Percentiles rank a stretch among this genome's conserved stretches.
These are phyloP conservation scores for Drosophila neonasuta DNA, from an alignment of 2,888 invertebrate genomes.

Conservation along the genomic window DNA sequence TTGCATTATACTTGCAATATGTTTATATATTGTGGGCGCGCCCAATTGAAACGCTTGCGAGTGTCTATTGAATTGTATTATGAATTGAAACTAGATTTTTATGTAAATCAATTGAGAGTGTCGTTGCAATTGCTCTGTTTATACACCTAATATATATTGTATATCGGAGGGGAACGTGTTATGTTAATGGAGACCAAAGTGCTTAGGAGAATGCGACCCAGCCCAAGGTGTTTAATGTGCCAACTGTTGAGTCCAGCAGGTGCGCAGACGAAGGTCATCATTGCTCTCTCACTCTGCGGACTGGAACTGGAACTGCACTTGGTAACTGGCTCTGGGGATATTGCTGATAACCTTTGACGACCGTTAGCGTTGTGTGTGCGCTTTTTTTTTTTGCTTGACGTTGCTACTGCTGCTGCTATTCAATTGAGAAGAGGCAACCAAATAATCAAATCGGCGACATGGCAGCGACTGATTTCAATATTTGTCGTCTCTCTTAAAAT, in stretches of 20 bases:
- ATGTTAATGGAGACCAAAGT: constrained; percentile 54
- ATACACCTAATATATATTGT: constrained; percentile 1
- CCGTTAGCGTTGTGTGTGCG: constrained; percentile 10
- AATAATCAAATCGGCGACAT: constrained; percentile 52
- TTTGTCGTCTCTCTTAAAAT: constrained; percentile 41
- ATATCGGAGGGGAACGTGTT: constrained; percentile 47
- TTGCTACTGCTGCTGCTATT: constrained; percentile 11
- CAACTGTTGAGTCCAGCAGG: constrained; percentile 48
- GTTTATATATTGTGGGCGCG: constrained; percentile 28
- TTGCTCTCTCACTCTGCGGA: constrained; percentile 10
- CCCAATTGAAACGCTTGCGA: constrained; percentile 13
- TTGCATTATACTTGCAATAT: constrained; percentile 14
- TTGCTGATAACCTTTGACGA: constrained; percentile 49
- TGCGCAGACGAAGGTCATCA: constrained; percentile 51
- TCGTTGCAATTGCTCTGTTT: constrained; percentile 33
- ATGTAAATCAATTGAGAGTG: constrained; percentile 58
- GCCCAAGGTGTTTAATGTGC: constrained; percentile 52
- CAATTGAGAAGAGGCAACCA: constrained; percentile 50
- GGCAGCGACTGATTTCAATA: constrained; percentile 60
- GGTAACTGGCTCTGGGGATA: constrained; percentile 31
- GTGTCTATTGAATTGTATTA: constrained; percentile 6
- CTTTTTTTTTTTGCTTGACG: constrained; percentile 1
- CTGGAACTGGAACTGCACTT: constrained; percentile 43
- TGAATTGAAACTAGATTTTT: constrained; percentile 45
- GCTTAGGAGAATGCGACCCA: constrained; percentile 47